Percentiles rank a stretch among this genome's conserved stretches.
phyloP scores from a whole-genome alignment of 2,797 vertebrate species.

The Eulemur coronatus region DNA sequence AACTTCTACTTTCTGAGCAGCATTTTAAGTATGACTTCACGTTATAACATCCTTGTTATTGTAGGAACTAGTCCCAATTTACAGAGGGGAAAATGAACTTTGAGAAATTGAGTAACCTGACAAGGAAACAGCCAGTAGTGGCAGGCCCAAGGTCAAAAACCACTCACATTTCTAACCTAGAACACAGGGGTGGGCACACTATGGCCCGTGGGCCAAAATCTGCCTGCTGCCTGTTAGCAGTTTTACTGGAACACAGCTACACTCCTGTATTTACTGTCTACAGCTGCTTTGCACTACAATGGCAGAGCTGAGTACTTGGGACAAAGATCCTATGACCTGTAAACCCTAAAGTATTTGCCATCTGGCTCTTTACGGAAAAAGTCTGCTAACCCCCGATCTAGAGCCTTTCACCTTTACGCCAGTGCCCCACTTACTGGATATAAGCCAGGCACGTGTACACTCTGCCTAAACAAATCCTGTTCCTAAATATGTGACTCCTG shows the following conservation, averaged over 20 bases:
- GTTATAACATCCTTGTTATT: background rate
- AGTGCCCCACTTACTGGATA: background rate
- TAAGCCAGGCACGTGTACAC: fast-evolving
- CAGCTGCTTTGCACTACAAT: background rate
- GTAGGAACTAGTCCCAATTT: background rate
- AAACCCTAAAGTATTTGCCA: background rate
- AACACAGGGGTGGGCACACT: background rate
- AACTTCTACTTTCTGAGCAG: background rate
- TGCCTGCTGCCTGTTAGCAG: background rate
- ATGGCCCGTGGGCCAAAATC: fast-evolving
- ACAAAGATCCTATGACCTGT: background rate
- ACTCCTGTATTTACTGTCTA: background rate
- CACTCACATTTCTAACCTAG: fast-evolving
- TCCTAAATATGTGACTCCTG: background rate
- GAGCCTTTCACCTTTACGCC: background rate
- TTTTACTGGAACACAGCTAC: background rate
- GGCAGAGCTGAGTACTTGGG: background rate
- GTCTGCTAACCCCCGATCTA: background rate
- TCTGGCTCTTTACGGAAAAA: background rate
- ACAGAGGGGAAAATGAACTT: background rate
- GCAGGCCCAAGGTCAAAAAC: background rate
- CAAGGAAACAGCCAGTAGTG: background rate
- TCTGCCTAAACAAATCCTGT: background rate
- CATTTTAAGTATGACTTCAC: background rate
- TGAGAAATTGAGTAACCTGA: background rate